Percentiles rank a stretch among this genome's conserved stretches.
These are phyloP conservation scores for Eupithecia insigniata DNA, from an alignment of 2,888 invertebrate genomes.

Conservation along the genomic window DNA sequence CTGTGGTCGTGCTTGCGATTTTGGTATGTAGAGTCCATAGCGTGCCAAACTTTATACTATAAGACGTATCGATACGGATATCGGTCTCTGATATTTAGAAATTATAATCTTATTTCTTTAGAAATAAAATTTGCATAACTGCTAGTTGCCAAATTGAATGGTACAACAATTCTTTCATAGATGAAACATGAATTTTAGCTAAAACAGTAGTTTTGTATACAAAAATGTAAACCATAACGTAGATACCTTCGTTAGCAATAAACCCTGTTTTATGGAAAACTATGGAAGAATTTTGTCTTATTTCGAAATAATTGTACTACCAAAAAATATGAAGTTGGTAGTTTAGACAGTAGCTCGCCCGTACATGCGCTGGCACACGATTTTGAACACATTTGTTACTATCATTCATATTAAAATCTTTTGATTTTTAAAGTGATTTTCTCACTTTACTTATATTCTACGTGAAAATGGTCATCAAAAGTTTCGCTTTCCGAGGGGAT, in stretches of 20 bases:
- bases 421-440: not conserved
- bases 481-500: not conserved
- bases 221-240: constrained; percentile 29
- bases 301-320: constrained; percentile 34
- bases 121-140: not conserved
- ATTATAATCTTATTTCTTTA: not conserved
- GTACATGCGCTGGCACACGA: constrained; percentile 58
- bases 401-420: constrained; percentile 22
- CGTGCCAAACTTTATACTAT: not conserved
- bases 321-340: constrained; percentile 46
- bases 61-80: not conserved
- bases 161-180: constrained; percentile 46
- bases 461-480: not conserved
- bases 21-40: no score
- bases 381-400: constrained; percentile 67
- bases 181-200: constrained; percentile 26
- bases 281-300: constrained; percentile 19
- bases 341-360: constrained; percentile 36
- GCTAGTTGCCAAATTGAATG: not conserved
- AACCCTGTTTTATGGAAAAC: constrained; percentile 51
- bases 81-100: not conserved
- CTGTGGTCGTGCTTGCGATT: no score
- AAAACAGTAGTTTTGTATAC: constrained; percentile 16
- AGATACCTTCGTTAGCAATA: constrained; percentile 30
- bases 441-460: not conserved